A percentile compares a stretch with the other conserved stretches of the same genome.
Conservation (phyloP, 2,888 invertebrate species). For the Seira sanloemensis region DNA sequence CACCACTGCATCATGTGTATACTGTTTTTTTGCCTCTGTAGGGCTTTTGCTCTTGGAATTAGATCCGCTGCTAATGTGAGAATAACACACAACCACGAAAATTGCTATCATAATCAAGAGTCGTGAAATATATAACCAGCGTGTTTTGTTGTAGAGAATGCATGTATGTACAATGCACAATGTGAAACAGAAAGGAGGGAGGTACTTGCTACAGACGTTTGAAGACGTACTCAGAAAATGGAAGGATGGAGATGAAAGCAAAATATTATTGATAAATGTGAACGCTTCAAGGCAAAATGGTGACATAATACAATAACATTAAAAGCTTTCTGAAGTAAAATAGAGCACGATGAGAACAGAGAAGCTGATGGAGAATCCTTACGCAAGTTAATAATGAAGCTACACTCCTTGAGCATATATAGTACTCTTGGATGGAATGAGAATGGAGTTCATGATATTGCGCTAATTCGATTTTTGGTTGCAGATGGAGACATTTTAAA, state of each 20-base stretch:
- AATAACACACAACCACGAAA: conserved; percentile 48
- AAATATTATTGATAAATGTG: conserved; percentile 38
- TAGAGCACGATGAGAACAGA: no score
- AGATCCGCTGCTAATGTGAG: conserved; percentile 46
- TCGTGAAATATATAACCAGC: conserved; percentile 51
- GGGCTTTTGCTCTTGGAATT: background rate
- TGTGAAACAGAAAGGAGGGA: background rate
- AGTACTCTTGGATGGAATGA: no score
- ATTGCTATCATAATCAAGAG: conserved; percentile 54
- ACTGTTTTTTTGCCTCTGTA: background rate
- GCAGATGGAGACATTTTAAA: no score
- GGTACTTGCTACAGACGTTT: background rate
- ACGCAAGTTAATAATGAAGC: no score
- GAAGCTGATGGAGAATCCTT: no score
- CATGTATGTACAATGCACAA: background rate
- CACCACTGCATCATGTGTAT: background rate
- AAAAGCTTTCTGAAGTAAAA: background rate
- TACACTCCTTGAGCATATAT: no score
- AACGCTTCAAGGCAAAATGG: background rate
- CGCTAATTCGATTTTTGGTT: no score
- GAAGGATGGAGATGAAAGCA: conserved; percentile 21
- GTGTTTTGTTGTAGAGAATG: conserved; percentile 4
- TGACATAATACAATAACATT: conserved; percentile 16
- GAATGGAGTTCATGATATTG: no score
- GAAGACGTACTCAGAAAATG: background rate